These are phyloP conservation scores for Pangasius krempfi DNA, from an alignment of 2,797 vertebrate species.

Conservation along the genomic window DNA sequence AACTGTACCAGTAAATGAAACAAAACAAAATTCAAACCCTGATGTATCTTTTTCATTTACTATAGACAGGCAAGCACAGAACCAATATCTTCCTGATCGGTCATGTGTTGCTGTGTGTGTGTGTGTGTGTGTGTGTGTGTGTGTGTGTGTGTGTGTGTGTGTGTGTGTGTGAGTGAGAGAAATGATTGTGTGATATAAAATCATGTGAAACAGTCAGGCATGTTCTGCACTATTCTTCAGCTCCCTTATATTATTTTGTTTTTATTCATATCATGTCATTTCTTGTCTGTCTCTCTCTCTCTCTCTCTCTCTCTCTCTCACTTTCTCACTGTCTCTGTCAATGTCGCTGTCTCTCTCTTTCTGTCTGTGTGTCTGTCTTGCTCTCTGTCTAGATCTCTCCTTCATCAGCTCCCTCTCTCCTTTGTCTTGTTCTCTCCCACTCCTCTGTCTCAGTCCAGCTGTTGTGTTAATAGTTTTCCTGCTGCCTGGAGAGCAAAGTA, in stretches of 20 bases:
- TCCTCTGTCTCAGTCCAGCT: conserved; percentile 52
- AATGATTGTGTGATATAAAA: conserved; percentile 20
- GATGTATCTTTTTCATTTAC: conserved; percentile 3
- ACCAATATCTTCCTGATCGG: conserved; percentile 31
- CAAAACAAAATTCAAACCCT: neutral
- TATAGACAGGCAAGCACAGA: conserved; percentile 2
- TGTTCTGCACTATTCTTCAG: neutral
- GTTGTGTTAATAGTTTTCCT: conserved; percentile 61
- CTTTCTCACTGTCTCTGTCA: conserved; percentile 5
- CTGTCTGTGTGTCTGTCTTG: neutral
- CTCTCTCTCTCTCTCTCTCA: neutral
- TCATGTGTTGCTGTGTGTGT: conserved; percentile 27
- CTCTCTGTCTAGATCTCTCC: neutral
- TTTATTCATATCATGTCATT: neutral
- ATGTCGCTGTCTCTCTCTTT: neutral
- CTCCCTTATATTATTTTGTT: neutral
- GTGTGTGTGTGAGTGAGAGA: neutral
- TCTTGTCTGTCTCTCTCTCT: conserved; percentile 1
- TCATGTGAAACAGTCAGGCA: neutral
- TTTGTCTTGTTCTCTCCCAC: neutral
- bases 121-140: too few species aligned
- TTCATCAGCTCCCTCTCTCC: neutral
- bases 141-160: neutral
- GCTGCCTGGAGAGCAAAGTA: conserved; percentile 52
- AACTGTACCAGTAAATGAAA: neutral